Percentiles rank a stretch among this genome's conserved stretches.
These are phyloP conservation scores for Philhelius pedissequus DNA, from an alignment of 2,888 invertebrate species.

Conservation along the genomic window DNA sequence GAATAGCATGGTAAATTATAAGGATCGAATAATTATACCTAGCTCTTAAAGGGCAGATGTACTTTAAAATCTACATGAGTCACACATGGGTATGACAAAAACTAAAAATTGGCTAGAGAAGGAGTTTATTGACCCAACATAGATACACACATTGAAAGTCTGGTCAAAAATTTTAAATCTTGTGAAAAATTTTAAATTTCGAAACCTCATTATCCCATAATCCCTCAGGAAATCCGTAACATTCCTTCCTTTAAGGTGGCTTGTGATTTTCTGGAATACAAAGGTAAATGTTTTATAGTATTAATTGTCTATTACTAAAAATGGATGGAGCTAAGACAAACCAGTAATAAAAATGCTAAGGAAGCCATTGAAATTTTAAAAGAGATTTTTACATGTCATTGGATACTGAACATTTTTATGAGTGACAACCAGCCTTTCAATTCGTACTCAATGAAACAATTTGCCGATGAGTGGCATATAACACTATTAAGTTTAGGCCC, in stretches of 20 bases:
- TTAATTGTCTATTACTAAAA: not conserved
- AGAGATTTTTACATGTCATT: not conserved
- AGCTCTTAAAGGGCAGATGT: not conserved
- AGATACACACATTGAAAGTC: not conserved
- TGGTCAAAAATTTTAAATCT: not conserved
- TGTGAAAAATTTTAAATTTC: not conserved
- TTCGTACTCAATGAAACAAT: not conserved
- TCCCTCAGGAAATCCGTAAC: not conserved
- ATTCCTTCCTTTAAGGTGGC: not conserved
- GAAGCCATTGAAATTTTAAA: too few relatives aligned
- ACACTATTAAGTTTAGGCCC: too few relatives aligned
- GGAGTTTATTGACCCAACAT: not conserved
- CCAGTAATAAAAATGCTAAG: not conserved
- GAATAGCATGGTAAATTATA: not conserved
- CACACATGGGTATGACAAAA: too few relatives aligned
- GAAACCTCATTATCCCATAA: not conserved
- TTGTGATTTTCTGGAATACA: not conserved
- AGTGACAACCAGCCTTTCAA: not conserved
- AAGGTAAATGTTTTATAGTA: not conserved
- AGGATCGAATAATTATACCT: not conserved
- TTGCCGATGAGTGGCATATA: not conserved
- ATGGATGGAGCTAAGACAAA: too few relatives aligned
- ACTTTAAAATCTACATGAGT: not conserved
- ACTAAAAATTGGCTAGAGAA: not conserved
- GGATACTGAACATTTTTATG: too few relatives aligned